Evolutionary conservation across 2,797 vertebrate species (phyloP), one percentile per base, ranked within the genome.

Genomic region (Knipowitschia caucasica): DNA sequence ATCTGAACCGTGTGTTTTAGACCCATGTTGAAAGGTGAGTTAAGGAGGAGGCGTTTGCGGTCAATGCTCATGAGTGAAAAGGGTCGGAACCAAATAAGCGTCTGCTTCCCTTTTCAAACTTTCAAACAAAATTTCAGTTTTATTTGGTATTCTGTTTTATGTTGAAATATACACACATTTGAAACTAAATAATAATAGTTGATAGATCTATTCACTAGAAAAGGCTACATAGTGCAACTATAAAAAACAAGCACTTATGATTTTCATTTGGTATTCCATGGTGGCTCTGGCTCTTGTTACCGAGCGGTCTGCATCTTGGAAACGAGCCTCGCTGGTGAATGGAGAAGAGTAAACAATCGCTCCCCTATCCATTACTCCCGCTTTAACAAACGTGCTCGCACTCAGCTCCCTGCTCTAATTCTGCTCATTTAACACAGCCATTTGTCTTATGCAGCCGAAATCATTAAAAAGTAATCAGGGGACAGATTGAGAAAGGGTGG

Each of bases 381-480:
- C 77, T 81, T 79, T 83, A 88, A 86, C 86, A 88, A 90, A 90
- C 85, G 84, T 84, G 77, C 81, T 40, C 44, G 78, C 63, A 52
- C 85, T 81, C 71, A 42, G 78, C 74, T 83, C 73, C 86, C 88
- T 85, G 77, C 82, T 89, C 89, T 90, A 88, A 90, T 89, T 89
- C 83, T 82, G 81, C 86, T 88, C 88, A 88, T 89, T 91, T 87
- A 91, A 88, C 86, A 84, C 77, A 82, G 73, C 78, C 86, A 90
- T 91, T 90, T 82, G 86, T 91, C 89, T 91, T 85, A 80, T 81
- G 82, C 84, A 76, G 83, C 81, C 87, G 84, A 88, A 90, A 91
- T 91, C 91, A 90, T 92, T 91, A 91, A 90, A 91, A 91, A 88
- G 88, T 86, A 89, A 92, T 92, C 91, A 91, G 86, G 83, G 78